Evolutionary conservation across 2,797 vertebrate species (phyloP), one percentile per base, ranked within the genome.

Genomic region (Leuciscus waleckii): DNA sequence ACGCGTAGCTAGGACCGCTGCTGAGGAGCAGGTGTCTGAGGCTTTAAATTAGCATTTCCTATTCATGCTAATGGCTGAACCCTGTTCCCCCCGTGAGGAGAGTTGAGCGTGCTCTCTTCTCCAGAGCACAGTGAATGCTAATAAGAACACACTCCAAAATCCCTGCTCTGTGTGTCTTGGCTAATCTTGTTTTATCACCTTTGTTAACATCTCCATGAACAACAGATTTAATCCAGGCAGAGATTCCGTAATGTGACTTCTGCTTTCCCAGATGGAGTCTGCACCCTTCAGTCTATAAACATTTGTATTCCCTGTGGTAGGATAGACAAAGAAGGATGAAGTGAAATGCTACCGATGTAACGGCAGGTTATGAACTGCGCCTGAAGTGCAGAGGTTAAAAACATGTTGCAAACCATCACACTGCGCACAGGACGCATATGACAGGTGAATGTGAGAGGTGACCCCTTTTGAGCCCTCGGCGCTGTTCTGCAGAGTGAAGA

Each of bases 191-290:
- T 91, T 93, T 93, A 95, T 95, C 93, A 95, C 94, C 93, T 95
- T 94, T 95, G 92, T 94, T 95, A 94, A 95, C 93, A 95, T 95
- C 93, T 96, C 95, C 95, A 95, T 95, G 96, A 96, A 92, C 93
- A 93, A 93, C 95, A 95, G 93, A 94, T 95, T 96, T 93, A 93
- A 94, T 93, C 92, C 93, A 91, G 90, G 92, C 89, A 91, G 90
- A 95, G 94, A 96, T 96, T 94, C 90, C 92, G 90, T 89, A 93
- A 95, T 94, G 92, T 90, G 91, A 89, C 90, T 93, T 92, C 89
- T 92, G 91, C 90, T 93, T 91, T 93, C 90, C 93, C 91, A 90
- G 88, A 89, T 90, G 89, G 91, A 90, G 89, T 13, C 21, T 76
- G 85, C 89, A 83, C 43, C 70, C 78, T 83, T 58, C 83, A 87